Base-by-base conservation (phyloP, 2,113 vertebrate genomes). In the Scomber japonicus region DNA sequence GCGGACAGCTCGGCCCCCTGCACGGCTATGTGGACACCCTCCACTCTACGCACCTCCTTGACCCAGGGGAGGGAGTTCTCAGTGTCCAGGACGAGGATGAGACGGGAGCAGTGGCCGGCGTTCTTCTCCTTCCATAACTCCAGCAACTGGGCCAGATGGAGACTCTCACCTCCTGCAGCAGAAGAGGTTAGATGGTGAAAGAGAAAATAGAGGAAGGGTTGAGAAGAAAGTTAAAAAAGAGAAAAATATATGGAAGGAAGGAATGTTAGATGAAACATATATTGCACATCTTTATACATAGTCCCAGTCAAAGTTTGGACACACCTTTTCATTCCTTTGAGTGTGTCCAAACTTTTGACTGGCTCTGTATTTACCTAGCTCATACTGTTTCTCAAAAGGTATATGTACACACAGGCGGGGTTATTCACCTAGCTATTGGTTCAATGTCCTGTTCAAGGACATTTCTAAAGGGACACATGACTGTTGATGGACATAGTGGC, bases 51-150 rank as follows among this genome's bases (percentile, higher is more conserved):
- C 13, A 97, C 96, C 80, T 97, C 97, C 89, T 96, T 97, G 31
- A 98, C 95, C 98, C 98, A 99, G 0, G 97, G 96, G 17, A 90
- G 89, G n/a, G 97, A 94, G 91, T 98, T 96, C 84, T 98, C 97
- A 0, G 95, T 96, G 86, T 99, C 98, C 82, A 99, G 93, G 63
- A 99, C 91, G 11, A 99, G 90, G 81, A 99, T 98, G 70, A 99
- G 97, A 0, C 98, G 96, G 14, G 97, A 99, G 91, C 96, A 97
- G 71, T 96, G 97, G 35, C 94, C 92, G 12, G 95, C 91, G 0
- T 98, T 98, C 84, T 96, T 97, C 90, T 99, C 98, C 94, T 95
- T 95, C 98, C 98, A 99, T 95, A 96, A 95, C 50, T 98, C 97
- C 83, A 99, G 69, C 59, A 99, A 88, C 0, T 97, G 97, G 74